Conservation (phyloP, 1,140 invertebrate genomes). For the Cydia pomonella region DNA sequence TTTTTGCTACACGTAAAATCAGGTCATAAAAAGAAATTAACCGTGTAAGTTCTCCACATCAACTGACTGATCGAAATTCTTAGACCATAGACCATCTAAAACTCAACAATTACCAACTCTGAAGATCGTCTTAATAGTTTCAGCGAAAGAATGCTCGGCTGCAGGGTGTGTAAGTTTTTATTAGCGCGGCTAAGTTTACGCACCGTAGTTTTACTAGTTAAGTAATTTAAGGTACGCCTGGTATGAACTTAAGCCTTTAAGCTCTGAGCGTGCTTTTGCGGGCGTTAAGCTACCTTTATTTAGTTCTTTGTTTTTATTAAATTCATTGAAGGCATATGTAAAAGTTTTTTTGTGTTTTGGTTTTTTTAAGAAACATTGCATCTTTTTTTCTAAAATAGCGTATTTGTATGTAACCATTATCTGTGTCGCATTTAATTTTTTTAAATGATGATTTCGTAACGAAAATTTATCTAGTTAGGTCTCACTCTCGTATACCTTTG, state of each 20-base stretch:
- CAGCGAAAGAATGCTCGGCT: conserved; percentile 6
- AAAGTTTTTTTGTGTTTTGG: neutral
- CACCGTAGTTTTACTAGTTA: conserved; percentile 15
- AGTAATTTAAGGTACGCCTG: conserved; percentile 26
- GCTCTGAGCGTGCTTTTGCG: neutral
- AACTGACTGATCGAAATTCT: conserved; percentile 2
- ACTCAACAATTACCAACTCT: conserved; percentile 15
- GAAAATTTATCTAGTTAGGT: too few relatives aligned
- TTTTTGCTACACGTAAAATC: too few relatives aligned
- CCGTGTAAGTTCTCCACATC: too few relatives aligned
- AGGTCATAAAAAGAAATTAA: too few relatives aligned
- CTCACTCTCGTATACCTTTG: too few relatives aligned
- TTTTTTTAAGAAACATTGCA: neutral
- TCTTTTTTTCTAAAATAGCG: too few relatives aligned
- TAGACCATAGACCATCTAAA: neutral
- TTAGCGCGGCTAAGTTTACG: conserved; percentile 23
- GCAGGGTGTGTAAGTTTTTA: conserved; percentile 30
- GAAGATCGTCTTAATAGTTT: conserved; percentile 17
- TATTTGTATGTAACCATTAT: too few relatives aligned
- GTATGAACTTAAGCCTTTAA: conserved; percentile 25
- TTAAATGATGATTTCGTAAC: too few relatives aligned
- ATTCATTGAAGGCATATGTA: neutral
- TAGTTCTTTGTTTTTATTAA: conserved; percentile 19
- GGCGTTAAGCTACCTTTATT: neutral
- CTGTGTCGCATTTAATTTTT: too few relatives aligned